Percentiles rank a stretch among this genome's conserved stretches.
Conservation (phyloP, 2,888 invertebrate genomes). For the Epinotia nisella region DNA sequence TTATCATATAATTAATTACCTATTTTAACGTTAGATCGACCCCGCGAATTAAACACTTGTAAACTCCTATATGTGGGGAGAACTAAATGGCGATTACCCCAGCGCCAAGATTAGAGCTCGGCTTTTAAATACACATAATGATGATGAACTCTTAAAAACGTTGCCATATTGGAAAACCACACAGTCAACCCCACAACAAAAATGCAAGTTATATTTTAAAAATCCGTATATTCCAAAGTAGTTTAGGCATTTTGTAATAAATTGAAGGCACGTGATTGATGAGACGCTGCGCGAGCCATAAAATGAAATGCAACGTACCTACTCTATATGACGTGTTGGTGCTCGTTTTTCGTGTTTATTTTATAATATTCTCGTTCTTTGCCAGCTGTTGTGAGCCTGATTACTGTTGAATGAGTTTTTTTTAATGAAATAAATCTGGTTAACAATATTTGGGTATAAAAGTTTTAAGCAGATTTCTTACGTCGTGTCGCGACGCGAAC, state of each 20-base stretch:
- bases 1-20: background rate
- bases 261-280: slow-evolving; percentile 70
- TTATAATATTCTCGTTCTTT: slow-evolving; percentile 29
- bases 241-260: slow-evolving; percentile 67
- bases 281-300: slow-evolving; percentile 52
- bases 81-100: too few species aligned
- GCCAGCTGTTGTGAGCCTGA: slow-evolving; percentile 15
- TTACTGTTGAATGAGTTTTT: slow-evolving; percentile 10
- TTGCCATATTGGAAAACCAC: background rate
- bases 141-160: background rate
- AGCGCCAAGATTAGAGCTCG: too few species aligned
- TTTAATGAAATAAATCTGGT: background rate
- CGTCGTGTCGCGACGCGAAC: too few species aligned
- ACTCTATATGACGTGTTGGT: slow-evolving; percentile 6
- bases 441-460: background rate
- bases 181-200: background rate
- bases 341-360: slow-evolving; percentile 24
- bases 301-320: slow-evolving; percentile 49
- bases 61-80: too few species aligned
- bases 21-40: too few species aligned
- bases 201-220: slow-evolving; percentile 18
- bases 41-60: too few species aligned
- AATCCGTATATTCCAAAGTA: slow-evolving; percentile 48
- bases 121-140: too few species aligned
- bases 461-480: background rate